Evolutionary conservation across 2,888 invertebrate species (phyloP).

Genomic region (Julus scanicus): DNA sequence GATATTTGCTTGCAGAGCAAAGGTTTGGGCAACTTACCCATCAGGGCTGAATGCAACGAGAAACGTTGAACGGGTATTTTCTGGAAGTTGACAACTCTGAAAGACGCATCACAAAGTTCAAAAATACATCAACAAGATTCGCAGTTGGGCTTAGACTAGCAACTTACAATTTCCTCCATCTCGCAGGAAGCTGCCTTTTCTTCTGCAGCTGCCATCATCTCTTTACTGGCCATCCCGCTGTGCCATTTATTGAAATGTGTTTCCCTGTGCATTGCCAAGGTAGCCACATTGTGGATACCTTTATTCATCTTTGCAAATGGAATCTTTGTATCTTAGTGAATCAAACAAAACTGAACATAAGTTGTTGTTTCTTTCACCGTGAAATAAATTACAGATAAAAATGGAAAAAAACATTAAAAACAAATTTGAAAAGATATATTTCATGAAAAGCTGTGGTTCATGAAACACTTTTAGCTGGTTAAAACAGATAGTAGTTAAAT

Average conservation of each 20-base stretch:
- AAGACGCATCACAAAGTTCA: slow-evolving; percentile 58
- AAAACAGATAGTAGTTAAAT: no score
- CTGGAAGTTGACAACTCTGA: slow-evolving; percentile 69
- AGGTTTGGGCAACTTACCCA: slow-evolving; percentile 71
- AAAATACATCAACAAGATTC: background rate
- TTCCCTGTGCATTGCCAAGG: slow-evolving; percentile 49
- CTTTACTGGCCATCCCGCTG: slow-evolving; percentile 47
- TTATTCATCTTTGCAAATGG: slow-evolving; percentile 17
- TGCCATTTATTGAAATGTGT: slow-evolving; percentile 41
- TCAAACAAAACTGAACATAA: background rate
- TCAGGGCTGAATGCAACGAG: slow-evolving; percentile 89
- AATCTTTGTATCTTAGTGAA: background rate
- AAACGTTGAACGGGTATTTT: slow-evolving; percentile 82
- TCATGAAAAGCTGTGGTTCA: no score
- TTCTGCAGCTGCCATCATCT: slow-evolving; percentile 52
- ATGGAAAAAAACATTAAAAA: no score
- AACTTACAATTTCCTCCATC: slow-evolving; percentile 56
- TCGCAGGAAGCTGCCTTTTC: slow-evolving; percentile 56
- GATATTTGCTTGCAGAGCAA: background rate
- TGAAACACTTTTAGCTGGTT: no score
- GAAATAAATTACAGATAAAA: no score
- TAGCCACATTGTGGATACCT: slow-evolving; percentile 28
- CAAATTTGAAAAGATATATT: no score
- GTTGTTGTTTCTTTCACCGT: background rate
- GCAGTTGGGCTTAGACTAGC: background rate